Evolutionary conservation across 2,113 vertebrate genomes (phyloP).

Genomic region (Trematomus loennbergii): DNA sequence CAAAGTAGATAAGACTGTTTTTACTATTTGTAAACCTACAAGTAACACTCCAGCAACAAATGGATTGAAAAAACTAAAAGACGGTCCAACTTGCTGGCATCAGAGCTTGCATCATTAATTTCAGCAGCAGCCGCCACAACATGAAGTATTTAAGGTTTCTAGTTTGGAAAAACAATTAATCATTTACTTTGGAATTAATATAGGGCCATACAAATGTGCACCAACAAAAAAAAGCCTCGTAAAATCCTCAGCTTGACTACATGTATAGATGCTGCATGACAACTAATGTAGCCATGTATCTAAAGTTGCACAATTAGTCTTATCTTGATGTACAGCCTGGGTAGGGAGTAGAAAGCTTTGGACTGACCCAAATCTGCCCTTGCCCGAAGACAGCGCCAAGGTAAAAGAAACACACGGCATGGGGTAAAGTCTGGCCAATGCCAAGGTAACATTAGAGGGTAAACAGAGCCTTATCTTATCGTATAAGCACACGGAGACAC

Average conservation of each 20-base stretch:
- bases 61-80: slow-evolving; percentile 8
- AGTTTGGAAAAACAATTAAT: slow-evolving; percentile 46
- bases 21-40: neutral
- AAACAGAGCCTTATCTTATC: slow-evolving; percentile 77
- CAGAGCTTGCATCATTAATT: slow-evolving; percentile 25
- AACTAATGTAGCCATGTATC: slow-evolving; percentile 21
- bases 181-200: slow-evolving; percentile 39
- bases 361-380: slow-evolving; percentile 60
- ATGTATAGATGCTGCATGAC: slow-evolving; percentile 13
- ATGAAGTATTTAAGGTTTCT: slow-evolving; percentile 22
- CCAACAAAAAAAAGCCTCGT: no score
- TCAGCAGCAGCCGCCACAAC: slow-evolving; percentile 28
- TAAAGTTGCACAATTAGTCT: slow-evolving; percentile 52
- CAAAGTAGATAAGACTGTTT: neutral
- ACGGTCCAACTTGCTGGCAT: slow-evolving; percentile 1
- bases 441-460: slow-evolving; percentile 67
- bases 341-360: slow-evolving; percentile 50
- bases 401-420: slow-evolving; percentile 64
- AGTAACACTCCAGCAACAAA: slow-evolving; percentile 18
- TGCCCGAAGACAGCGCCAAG: slow-evolving; percentile 56
- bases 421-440: slow-evolving; percentile 61
- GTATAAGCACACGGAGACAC: slow-evolving; percentile 49
- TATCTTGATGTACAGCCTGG: slow-evolving; percentile 56
- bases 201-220: neutral
- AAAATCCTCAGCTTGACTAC: no score